Conservation (phyloP, 2,888 invertebrate genomes). For the Drosophila prolongata region DNA sequence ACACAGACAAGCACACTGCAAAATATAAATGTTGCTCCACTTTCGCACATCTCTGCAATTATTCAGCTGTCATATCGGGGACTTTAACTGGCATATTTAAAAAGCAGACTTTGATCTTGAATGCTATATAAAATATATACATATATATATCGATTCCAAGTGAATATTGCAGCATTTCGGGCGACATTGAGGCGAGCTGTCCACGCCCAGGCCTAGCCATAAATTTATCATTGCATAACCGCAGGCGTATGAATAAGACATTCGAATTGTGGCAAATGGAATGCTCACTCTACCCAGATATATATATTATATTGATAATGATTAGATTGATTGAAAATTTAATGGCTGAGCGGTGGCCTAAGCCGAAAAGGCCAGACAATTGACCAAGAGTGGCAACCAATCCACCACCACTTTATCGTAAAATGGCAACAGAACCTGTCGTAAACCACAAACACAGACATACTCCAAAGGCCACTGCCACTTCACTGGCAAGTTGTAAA, state of each 20-base stretch:
- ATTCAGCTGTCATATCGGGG: constrained; percentile 2
- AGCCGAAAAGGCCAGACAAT: constrained; percentile 15
- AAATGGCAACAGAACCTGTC: constrained; percentile 25
- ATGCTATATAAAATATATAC: not conserved
- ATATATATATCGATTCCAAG: constrained; percentile 7
- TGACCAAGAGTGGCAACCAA: constrained; percentile 1
- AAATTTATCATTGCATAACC: constrained; percentile 49
- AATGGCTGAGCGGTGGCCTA: constrained; percentile 20
- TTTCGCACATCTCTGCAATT: constrained; percentile 5
- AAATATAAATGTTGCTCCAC: constrained; percentile 16
- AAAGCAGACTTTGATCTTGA: constrained; percentile 25
- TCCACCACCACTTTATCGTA: constrained; percentile 13
- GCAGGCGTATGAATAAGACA: constrained; percentile 41
- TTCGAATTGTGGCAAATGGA: constrained; percentile 18
- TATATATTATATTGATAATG: constrained; percentile 25
- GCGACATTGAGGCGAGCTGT: constrained; percentile 5
- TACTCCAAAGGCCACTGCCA: constrained; percentile 15
- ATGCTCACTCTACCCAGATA: not conserved
- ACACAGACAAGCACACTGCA: constrained; percentile 1
- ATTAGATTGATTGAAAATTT: constrained; percentile 44
- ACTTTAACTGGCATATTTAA: constrained; percentile 15
- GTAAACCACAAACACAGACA: constrained; percentile 18
- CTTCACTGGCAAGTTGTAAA: constrained; percentile 20
- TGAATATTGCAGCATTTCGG: constrained; percentile 3
- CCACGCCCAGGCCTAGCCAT: constrained; percentile 27